phyloP scores from a whole-genome alignment of 2,797 vertebrate genomes.

The Spinibarbus caldwelli region DNA sequence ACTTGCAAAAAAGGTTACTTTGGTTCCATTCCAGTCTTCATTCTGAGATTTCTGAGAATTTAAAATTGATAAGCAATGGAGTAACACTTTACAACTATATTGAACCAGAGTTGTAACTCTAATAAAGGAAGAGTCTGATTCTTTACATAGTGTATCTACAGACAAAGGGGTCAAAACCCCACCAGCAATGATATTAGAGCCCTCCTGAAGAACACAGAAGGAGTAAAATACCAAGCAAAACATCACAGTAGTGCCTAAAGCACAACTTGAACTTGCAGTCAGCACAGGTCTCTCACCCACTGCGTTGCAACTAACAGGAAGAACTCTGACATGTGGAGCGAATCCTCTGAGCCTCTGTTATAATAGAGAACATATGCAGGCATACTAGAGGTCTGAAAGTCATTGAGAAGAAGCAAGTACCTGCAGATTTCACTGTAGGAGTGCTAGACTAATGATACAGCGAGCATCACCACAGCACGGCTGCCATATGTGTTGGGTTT shows the following conservation, averaged over 20 bases:
- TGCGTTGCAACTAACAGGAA: conserved; percentile 11
- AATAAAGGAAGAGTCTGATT: not conserved
- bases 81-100: not conserved
- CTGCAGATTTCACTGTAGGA: conserved; percentile 53
- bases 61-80: not conserved
- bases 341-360: not conserved
- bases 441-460: conserved; percentile 48
- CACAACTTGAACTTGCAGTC: conserved; percentile 30
- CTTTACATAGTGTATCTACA: not conserved
- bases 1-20: not conserved
- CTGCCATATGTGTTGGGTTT: conserved; percentile 39
- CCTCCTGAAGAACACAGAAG: conserved; percentile 11
- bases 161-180: conserved; percentile 1
- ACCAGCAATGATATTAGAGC: conserved; percentile 1
- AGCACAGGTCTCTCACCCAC: conserved; percentile 32
- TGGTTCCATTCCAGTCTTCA: too few relatives aligned
- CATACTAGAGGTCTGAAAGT: conserved; percentile 38
- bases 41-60: not conserved
- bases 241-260: conserved; percentile 13
- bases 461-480: conserved; percentile 22
- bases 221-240: conserved; percentile 15
- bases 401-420: conserved; percentile 54
- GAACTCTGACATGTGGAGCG: conserved; percentile 19
- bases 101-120: not conserved
- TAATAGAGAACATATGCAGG: conserved; percentile 67